Evolutionary conservation across 2,888 invertebrate genomes (phyloP), one percentile per base, ranked within the genome.

Genomic region (Drosophila diplacantha): DNA sequence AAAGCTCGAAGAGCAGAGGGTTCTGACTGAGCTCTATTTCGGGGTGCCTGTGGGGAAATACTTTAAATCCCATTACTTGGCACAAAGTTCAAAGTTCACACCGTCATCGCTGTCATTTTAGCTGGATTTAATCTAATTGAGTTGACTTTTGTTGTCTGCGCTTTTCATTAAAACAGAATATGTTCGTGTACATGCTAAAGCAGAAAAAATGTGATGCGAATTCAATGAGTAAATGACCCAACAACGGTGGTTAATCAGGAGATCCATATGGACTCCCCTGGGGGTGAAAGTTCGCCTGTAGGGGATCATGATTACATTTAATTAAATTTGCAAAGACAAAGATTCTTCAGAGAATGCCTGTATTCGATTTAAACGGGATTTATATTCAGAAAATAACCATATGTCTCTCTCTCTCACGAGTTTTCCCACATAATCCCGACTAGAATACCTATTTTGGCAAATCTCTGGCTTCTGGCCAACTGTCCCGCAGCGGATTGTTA

Each of bases 141-240:
- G 46, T 60, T 53, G 50, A 73, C 75, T 84, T 82, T 84, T 84
- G 84, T 81, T 83, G 84, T 81, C 81, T 81, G 81, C 64, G 57
- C 64, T 64, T 70, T 81, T 69, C 47, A 84, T 84, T 81, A 76
- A 71, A 58, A 26, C 53, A 53, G 59, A 56, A 61, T 47, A n/a
- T 29, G 12, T 18, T 7, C 16, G 6, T 20, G 12, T 20, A 14
- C 12, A 11, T 24, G 16, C 8, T 12, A 34, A 60, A 34, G 46
- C 60, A 8, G 8, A 24, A 8, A 39, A 39, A 26, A 50, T 26
- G 35, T 54, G 18, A 24, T 50, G 39, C 12, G n/a, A 56, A 56
- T 39, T 57, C 9, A 41, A 35, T 20, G 57, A 41, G 26, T 22
- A 58, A 41, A 34, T 58, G 39, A 41, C 11, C 41, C 41, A 39